Percentiles rank a stretch among this genome's conserved stretches.
Evolutionary conservation across 2,888 invertebrate genomes (phyloP).

Genomic region (Eristalis arbustorum): DNA sequence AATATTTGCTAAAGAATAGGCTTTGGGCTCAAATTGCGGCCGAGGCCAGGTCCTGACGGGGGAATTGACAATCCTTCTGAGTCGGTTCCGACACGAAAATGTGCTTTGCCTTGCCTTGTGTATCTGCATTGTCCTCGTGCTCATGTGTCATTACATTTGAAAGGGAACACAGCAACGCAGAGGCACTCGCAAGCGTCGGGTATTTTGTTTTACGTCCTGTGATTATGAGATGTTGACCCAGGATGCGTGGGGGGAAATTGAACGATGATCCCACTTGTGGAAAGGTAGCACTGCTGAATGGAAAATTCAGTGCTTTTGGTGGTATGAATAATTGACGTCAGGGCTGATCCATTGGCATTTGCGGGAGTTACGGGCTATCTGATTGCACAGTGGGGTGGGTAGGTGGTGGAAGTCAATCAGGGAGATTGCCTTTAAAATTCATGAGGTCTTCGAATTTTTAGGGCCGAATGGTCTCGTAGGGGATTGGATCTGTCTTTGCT

Average conservation of each 20-base stretch:
- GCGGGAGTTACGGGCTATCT: neutral
- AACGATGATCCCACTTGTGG: neutral
- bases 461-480: neutral
- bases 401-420: neutral
- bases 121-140: neutral
- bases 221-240: slow-evolving; percentile 4
- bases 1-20: slow-evolving; percentile 1
- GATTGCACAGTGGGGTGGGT: neutral
- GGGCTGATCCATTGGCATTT: neutral
- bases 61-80: neutral
- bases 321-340: neutral
- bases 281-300: neutral
- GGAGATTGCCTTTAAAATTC: neutral
- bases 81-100: slow-evolving; percentile 16
- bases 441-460: neutral
- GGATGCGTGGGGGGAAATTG: neutral
- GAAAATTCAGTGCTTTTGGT: neutral
- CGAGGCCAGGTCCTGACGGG: neutral
- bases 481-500: neutral
- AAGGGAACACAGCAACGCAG: neutral
- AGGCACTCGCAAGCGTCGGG: neutral
- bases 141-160: neutral
- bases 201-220: slow-evolving; percentile 4
- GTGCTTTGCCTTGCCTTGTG: neutral
- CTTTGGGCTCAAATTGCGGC: slow-evolving; percentile 7